These are phyloP conservation scores for Sitta europaea DNA, from an alignment of 2,113 vertebrate genomes.

Conservation along the genomic window DNA sequence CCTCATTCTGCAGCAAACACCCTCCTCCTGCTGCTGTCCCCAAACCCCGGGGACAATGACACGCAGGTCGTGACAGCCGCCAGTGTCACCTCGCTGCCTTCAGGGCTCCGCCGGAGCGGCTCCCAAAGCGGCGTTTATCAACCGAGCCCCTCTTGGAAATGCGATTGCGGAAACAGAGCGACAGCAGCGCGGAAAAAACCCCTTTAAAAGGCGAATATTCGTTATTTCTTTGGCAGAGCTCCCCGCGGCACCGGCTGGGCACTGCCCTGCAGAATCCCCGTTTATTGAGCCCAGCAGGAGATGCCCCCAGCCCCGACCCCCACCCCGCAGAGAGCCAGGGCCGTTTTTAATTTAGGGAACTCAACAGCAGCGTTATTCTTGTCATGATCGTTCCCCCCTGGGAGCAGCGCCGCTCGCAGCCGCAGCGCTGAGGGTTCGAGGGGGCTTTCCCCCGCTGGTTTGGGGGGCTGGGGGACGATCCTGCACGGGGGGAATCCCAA, in stretches of 20 bases:
- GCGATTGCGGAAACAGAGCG: neutral
- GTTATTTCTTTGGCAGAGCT: neutral
- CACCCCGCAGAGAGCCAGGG: neutral
- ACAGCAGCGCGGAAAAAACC: accelerated
- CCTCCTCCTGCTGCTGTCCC: neutral
- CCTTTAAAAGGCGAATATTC: neutral
- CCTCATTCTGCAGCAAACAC: neutral
- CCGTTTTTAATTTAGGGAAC: neutral
- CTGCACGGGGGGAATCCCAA: neutral
- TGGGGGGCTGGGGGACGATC: accelerated
- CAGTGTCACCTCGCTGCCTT: neutral
- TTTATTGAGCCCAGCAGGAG: neutral
- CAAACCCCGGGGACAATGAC: neutral
- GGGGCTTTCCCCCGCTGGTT: neutral
- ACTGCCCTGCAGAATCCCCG: neutral
- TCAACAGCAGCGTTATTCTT: neutral
- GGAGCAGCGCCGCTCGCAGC: neutral
- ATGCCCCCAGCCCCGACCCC: neutral
- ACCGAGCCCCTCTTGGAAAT: neutral
- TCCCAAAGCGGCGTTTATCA: neutral
- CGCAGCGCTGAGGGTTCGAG: neutral
- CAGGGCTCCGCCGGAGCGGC: neutral
- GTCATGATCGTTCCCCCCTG: neutral
- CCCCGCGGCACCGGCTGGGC: neutral
- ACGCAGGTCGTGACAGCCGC: neutral